These are phyloP conservation scores for Seriola aureovittata DNA, from an alignment of 2,113 vertebrate species.

Conservation along the genomic window DNA sequence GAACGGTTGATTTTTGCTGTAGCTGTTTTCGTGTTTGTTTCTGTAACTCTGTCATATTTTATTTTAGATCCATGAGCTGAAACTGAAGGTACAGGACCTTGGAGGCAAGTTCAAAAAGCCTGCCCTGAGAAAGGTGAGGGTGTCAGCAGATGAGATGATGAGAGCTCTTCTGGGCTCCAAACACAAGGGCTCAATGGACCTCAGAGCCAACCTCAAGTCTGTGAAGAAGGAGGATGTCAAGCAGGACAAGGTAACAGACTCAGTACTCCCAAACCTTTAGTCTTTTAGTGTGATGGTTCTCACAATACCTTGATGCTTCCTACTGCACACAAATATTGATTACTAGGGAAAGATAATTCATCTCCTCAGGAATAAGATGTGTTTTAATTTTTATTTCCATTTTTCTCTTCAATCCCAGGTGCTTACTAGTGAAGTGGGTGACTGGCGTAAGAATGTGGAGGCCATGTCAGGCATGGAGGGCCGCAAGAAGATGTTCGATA, in stretches of 20 bases:
- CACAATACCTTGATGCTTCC: neutral
- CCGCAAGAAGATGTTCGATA: constrained; percentile 99
- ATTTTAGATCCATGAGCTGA: constrained; percentile 94
- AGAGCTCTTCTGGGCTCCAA: constrained; percentile 97
- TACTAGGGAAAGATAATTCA: too few relatives aligned
- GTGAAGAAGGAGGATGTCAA: constrained; percentile 98
- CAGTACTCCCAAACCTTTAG: neutral
- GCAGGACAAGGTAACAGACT: constrained; percentile 85
- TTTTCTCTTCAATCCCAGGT: constrained; percentile 83
- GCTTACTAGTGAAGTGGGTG: constrained; percentile 90
- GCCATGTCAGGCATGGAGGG: constrained; percentile 99
- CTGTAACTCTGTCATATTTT: neutral
- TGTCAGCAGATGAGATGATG: constrained; percentile 98
- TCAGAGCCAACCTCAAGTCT: constrained; percentile 96
- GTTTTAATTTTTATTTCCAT: neutral
- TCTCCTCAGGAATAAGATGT: neutral
- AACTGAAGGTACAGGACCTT: constrained; percentile 94
- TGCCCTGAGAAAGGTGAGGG: constrained; percentile 91
- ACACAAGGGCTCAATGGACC: constrained; percentile 98
- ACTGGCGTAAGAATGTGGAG: constrained; percentile 99
- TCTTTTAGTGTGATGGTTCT: too few relatives aligned
- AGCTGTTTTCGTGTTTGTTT: neutral
- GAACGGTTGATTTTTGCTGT: neutral
- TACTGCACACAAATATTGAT: neutral
- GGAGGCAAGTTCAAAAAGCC: constrained; percentile 98